Conservation (phyloP, 2,888 invertebrate species). For the Charanyca ferruginea region DNA sequence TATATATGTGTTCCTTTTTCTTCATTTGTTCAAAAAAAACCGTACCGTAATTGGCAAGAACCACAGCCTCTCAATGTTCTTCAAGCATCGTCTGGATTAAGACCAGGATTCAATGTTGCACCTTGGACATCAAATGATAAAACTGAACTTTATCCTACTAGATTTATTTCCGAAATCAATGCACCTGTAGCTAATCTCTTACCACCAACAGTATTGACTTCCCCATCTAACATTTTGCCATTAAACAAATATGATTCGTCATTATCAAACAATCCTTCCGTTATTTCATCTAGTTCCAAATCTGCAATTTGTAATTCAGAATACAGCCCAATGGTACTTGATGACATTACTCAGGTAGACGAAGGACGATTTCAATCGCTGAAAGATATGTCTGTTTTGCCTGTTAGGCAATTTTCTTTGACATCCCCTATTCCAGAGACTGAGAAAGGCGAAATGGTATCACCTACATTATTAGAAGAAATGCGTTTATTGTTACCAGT, state of each 20-base stretch:
- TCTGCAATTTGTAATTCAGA: neutral
- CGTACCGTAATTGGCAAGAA: neutral
- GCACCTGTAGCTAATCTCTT: too few species aligned
- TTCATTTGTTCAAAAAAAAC: slow-evolving; percentile 6
- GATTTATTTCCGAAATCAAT: neutral
- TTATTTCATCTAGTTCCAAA: neutral
- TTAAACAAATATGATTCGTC: neutral
- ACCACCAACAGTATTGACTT: neutral
- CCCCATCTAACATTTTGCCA: neutral
- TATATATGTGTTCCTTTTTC: neutral
- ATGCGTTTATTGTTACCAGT: neutral
- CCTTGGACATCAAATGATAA: neutral
- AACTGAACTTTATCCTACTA: neutral
- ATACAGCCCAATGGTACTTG: neutral
- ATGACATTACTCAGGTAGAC: slow-evolving; percentile 4
- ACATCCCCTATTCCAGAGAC: neutral
- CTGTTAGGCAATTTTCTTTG: neutral
- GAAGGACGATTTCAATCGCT: neutral
- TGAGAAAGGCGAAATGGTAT: neutral
- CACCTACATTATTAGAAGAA: neutral
- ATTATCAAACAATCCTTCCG: neutral
- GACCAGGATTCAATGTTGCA: neutral
- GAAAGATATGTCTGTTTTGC: slow-evolving; percentile 5
- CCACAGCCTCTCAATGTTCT: neutral
- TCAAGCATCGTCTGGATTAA: neutral